phyloP scores from a whole-genome alignment of 2,113 vertebrate species.

The Struthio camelus region DNA sequence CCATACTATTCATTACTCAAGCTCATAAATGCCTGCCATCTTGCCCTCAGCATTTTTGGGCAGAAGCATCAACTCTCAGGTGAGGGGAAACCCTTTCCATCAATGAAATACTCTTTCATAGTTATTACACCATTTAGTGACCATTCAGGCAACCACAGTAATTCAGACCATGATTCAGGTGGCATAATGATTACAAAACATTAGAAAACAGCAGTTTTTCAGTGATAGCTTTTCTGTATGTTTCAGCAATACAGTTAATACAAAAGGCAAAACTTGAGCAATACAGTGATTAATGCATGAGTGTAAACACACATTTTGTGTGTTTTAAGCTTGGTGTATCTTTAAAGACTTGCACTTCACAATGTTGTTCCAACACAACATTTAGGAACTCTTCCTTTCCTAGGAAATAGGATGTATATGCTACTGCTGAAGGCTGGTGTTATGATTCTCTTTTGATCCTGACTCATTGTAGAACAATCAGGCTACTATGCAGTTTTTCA shows the following conservation, averaged over 20 bases:
- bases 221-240: neutral
- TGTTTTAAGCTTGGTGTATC: neutral
- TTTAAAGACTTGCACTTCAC: neutral
- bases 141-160: neutral
- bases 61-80: neutral
- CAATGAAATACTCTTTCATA: neutral
- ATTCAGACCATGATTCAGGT: neutral
- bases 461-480: neutral
- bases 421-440: neutral
- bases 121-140: neutral
- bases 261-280: neutral
- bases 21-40: neutral
- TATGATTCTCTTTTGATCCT: neutral
- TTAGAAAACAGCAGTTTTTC: neutral
- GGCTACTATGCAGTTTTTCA: neutral
- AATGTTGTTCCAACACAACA: neutral
- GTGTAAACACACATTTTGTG: neutral
- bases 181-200: neutral
- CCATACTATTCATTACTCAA: neutral
- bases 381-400: neutral
- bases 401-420: neutral
- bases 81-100: neutral
- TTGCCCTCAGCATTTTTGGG: neutral
- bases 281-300: neutral
- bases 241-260: neutral